Evolutionary conservation across 2,113 vertebrate species (phyloP), one percentile per base, ranked within the genome.

Genomic region (Menidia beryllina): DNA sequence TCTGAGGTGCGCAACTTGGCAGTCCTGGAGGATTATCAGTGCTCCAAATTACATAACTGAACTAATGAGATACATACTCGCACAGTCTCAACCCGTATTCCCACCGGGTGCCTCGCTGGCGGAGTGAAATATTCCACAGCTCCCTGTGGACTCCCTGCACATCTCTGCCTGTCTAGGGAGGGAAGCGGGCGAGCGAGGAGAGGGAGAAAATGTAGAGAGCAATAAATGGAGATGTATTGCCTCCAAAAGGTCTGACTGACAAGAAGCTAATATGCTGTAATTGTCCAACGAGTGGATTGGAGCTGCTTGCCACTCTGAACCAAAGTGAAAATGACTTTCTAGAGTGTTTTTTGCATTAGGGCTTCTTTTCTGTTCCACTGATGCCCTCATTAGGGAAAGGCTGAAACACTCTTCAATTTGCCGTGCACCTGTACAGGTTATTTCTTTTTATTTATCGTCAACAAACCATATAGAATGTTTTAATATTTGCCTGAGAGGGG

Each of bases 1-100:
- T 89, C 88, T 38, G 83, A 89, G 91, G 90, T 91, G 89, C 65
- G 81, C 81, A 84, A 91, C 84, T 86, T 87, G 77, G 83, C 85
- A 80, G 84, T 91, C 90, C 91, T 90, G 75, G 82, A 91, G 92
- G 91, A 94, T 93, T 93, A 93, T 90, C 88, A 91, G 84, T 78
- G 86, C 87, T 91, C 83, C 86, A 91, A 91, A 93, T 94, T 94
- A 93, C 91, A 91, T 93, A 94, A 94, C 87, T 82, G 86, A 90
- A 89, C 91, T 94, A 93, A 93, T 93, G 88, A 94, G 89, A 91
- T 90, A 91, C 89, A 91, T 86, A 90, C 83, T 89, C 80, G 26
- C 76, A 76, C 76, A 89, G 90, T 89, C 86, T 88, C 90, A 82
- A 89, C 84, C 81, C 77, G 83, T 90, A 90, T 91, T 92, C 93